These are phyloP conservation scores for Xestia c-nigrum DNA, from an alignment of 2,888 invertebrate genomes.

Conservation along the genomic window DNA sequence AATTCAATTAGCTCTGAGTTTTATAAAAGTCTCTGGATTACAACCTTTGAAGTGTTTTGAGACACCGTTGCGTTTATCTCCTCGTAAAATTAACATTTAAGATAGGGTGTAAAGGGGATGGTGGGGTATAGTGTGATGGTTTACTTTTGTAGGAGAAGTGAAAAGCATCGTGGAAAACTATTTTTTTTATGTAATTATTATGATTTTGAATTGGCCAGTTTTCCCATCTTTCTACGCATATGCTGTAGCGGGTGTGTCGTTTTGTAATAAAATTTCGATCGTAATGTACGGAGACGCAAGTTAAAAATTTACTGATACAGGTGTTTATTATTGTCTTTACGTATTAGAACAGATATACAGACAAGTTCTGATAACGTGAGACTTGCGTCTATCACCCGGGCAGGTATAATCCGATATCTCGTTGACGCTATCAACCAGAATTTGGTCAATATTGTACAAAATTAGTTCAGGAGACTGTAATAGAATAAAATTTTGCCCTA, in stretches of 20 bases:
- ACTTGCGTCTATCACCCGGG: no score
- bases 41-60: conserved; percentile 63
- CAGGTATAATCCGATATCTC: background rate
- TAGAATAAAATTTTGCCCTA: background rate
- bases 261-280: no score
- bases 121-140: background rate
- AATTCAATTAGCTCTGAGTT: conserved; percentile 77
- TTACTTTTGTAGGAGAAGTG: background rate
- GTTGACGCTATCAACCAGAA: background rate
- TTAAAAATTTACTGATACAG: no score
- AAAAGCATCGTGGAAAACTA: background rate
- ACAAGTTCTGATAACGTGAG: no score
- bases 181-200: background rate
- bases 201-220: background rate
- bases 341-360: no score
- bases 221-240: background rate
- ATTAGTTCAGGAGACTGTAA: background rate
- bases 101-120: conserved; percentile 9
- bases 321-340: no score
- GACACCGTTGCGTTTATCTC: conserved; percentile 62
- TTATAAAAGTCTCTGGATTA: conserved; percentile 68
- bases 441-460: background rate
- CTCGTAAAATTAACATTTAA: conserved; percentile 61
- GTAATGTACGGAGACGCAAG: no score
- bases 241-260: no score